These are phyloP conservation scores for Halcyon badia DNA, from an alignment of 2,797 vertebrate genomes.

Conservation along the genomic window DNA sequence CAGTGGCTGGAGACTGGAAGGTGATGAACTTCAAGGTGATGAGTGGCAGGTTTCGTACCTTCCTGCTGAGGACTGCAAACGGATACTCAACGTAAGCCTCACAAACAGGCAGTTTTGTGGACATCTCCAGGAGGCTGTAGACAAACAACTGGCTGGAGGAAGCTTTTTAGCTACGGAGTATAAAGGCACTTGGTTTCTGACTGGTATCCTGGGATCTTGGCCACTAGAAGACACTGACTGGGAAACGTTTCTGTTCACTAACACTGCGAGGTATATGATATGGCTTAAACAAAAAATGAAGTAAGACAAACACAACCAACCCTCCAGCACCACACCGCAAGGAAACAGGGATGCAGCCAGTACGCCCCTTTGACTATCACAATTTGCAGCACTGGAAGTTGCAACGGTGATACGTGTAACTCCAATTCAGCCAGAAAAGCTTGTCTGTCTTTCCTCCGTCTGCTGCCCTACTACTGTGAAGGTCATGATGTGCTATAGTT, in stretches of 20 bases:
- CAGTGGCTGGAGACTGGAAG: conserved; percentile 61
- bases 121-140: background rate
- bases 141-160: conserved; percentile 73
- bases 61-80: conserved; percentile 82
- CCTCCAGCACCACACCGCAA: background rate
- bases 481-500: background rate
- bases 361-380: background rate
- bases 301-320: conserved; percentile 20
- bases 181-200: conserved; percentile 87
- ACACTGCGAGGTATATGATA: conserved; percentile 86
- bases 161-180: conserved; percentile 82
- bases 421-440: background rate
- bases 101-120: conserved; percentile 92
- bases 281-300: conserved; percentile 83
- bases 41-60: conserved; percentile 68
- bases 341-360: background rate
- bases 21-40: background rate
- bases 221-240: conserved; percentile 23
- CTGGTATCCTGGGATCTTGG: conserved; percentile 82
- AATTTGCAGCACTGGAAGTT: background rate
- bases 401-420: background rate
- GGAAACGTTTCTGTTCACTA: conserved; percentile 84
- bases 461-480: background rate
- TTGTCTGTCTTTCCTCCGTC: background rate
- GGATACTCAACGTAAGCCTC: conserved; percentile 79